Conservation (phyloP, 30 jellyfish, hydroid and myxozoan genomes). For the Phacellophora camtschatica region DNA sequence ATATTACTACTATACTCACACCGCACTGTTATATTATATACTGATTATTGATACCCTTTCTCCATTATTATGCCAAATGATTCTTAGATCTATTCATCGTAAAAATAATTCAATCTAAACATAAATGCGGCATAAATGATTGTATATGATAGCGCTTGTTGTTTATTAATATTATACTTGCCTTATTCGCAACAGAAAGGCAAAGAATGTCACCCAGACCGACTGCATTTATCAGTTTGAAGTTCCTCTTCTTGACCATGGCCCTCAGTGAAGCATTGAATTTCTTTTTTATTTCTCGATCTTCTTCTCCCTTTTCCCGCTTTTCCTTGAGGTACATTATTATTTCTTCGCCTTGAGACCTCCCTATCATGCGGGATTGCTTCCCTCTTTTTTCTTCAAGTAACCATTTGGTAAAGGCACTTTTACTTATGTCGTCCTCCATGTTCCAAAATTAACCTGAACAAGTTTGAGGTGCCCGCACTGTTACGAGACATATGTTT, state of each 20-base stretch:
- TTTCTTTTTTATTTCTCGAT: conserved; percentile 52
- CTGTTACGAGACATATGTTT: neutral
- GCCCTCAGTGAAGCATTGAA: conserved; percentile 64
- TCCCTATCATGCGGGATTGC: conserved; percentile 83
- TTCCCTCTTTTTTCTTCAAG: conserved; percentile 53
- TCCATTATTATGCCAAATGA: no score
- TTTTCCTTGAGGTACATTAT: conserved; percentile 59
- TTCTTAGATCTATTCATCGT: no score
- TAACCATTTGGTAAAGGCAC: conserved; percentile 80
- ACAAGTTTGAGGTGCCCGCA: conserved; percentile 28
- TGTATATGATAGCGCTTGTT: no score
- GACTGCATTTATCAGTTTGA: conserved; percentile 78
- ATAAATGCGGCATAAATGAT: no score
- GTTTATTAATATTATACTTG: neutral
- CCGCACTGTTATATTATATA: no score
- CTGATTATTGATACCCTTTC: no score
- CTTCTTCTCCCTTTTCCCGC: conserved; percentile 82
- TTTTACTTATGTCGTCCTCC: conserved; percentile 51
- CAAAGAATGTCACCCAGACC: conserved; percentile 96
- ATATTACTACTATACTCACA: no score
- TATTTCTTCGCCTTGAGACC: conserved; percentile 81
- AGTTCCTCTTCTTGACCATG: conserved; percentile 76
- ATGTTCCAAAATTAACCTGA: conserved; percentile 13
- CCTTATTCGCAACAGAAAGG: conserved; percentile 69
- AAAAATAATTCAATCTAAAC: no score